phyloP scores from a whole-genome alignment of 2,797 vertebrate species.

The Anguilla anguilla region DNA sequence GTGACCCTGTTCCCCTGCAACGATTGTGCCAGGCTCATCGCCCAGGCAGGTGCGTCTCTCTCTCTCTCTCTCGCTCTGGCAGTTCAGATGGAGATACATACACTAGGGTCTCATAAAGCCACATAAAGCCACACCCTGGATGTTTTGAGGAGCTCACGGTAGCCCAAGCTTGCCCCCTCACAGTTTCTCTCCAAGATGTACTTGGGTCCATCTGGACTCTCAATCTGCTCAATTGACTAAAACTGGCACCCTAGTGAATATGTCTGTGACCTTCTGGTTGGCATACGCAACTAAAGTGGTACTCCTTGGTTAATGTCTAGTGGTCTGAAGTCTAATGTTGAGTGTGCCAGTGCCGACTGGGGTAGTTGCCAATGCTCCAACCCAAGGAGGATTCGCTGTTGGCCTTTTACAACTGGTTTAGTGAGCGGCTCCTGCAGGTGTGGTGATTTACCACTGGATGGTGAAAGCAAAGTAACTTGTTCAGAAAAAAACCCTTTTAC shows the following conservation, averaged over 20 bases:
- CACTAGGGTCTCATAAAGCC: conserved; percentile 32
- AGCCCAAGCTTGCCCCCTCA: neutral
- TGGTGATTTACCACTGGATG: neutral
- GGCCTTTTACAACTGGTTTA: too few relatives aligned
- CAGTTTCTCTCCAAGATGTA: neutral
- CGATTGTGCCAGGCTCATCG: conserved; percentile 95
- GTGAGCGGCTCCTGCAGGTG: neutral
- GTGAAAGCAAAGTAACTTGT: neutral
- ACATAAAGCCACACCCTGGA: neutral
- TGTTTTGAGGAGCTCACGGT: neutral
- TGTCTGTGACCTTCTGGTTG: neutral
- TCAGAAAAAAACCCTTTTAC: neutral
- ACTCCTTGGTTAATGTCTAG: neutral
- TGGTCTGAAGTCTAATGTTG: neutral
- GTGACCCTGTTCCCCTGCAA: conserved; percentile 95
- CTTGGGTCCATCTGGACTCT: neutral
- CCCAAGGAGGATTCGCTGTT: too few relatives aligned
- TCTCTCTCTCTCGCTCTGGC: neutral
- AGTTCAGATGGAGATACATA: conserved; percentile 71
- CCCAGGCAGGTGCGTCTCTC: conserved; percentile 79
- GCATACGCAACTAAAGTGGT: neutral
- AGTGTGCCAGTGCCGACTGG: neutral
- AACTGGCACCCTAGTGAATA: neutral
- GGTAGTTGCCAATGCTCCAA: neutral
- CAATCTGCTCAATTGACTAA: neutral